Conservation (phyloP, 1,140 invertebrate genomes). For the Nomia melanderi region DNA sequence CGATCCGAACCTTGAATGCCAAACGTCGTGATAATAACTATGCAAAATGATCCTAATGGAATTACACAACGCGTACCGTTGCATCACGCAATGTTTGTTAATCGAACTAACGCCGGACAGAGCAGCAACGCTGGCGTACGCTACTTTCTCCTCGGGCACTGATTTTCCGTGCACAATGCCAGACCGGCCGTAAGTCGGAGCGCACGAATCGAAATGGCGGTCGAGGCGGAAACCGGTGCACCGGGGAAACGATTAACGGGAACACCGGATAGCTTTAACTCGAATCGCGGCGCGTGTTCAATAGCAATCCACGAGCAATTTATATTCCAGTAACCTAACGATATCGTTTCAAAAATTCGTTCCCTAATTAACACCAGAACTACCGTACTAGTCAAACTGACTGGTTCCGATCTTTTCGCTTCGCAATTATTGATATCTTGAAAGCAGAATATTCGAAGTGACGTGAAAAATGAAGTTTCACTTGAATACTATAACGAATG, state of each 20-base stretch:
- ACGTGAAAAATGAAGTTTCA: too few relatives aligned
- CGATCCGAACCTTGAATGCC: too few relatives aligned
- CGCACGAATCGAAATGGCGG: not conserved
- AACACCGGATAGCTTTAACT: not conserved
- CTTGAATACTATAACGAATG: too few relatives aligned
- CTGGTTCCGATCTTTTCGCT: too few relatives aligned
- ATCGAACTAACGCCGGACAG: not conserved
- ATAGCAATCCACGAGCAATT: not conserved
- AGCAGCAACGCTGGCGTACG: constrained; percentile 14
- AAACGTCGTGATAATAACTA: not conserved
- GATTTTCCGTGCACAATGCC: constrained; percentile 16
- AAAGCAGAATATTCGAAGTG: too few relatives aligned
- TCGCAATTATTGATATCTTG: too few relatives aligned
- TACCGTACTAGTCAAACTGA: too few relatives aligned
- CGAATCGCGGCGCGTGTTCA: not conserved
- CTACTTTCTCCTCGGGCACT: constrained; percentile 33
- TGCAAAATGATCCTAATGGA: constrained; percentile 16
- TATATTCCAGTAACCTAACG: not conserved
- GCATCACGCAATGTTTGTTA: constrained; percentile 41
- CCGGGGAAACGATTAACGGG: not conserved
- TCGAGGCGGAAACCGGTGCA: not conserved
- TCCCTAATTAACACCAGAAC: too few relatives aligned
- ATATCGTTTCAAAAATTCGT: not conserved
- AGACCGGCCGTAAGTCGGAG: not conserved
- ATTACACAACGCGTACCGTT: constrained; percentile 27